Evolutionary conservation across 1,140 invertebrate genomes (phyloP).

Genomic region (Drosophila athabasca): DNA sequence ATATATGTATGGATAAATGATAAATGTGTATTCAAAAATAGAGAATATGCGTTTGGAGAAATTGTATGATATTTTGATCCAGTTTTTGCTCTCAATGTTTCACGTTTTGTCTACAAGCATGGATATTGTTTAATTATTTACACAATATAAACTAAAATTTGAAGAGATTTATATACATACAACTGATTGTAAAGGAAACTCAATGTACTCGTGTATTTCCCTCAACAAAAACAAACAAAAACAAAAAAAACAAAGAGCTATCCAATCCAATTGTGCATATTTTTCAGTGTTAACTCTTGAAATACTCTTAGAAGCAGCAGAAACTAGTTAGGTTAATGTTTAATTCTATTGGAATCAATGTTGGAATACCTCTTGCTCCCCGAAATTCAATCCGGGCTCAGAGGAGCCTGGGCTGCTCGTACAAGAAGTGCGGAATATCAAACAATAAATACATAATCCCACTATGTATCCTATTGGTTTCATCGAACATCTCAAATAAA

Average conservation of each 20-base stretch:
- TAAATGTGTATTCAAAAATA: background rate
- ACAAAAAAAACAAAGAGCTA: conserved; percentile 64
- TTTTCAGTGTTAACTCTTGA: conserved; percentile 62
- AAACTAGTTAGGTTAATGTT: conserved; percentile 70
- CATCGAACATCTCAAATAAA: conserved; percentile 72
- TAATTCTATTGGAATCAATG: conserved; percentile 20
- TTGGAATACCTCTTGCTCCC: too few species aligned
- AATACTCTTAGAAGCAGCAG: conserved; percentile 5
- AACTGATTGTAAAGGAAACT: conserved; percentile 19
- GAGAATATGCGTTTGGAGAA: background rate
- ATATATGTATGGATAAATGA: background rate
- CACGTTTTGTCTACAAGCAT: conserved; percentile 4
- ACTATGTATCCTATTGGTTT: conserved; percentile 76
- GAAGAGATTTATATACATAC: conserved; percentile 22
- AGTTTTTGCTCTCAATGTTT: conserved; percentile 41
- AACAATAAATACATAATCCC: conserved; percentile 58
- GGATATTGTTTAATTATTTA: conserved; percentile 47
- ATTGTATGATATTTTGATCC: conserved; percentile 43
- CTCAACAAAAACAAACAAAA: background rate
- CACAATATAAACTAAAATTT: conserved; percentile 20
- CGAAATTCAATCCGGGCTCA: background rate
- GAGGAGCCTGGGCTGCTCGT: background rate
- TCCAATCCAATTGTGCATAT: conserved; percentile 77
- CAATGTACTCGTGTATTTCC: conserved; percentile 41
- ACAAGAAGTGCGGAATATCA: conserved; percentile 39